Percentiles rank a stretch among this genome's conserved stretches.
phyloP scores from a whole-genome alignment of 2,113 vertebrate genomes.

The Microtus richardsoni region DNA sequence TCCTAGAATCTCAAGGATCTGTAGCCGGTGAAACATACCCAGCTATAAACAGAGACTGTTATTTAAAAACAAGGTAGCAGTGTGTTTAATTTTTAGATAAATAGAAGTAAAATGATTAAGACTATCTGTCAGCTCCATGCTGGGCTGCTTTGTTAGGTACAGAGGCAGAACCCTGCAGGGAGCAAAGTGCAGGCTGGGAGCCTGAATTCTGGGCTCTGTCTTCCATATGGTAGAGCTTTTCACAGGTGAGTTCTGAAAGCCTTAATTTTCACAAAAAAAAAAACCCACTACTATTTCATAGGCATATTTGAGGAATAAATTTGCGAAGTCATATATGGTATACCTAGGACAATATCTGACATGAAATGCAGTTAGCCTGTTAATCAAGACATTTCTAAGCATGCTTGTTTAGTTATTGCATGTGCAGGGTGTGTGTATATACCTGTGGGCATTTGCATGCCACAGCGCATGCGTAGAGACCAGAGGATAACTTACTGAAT shows the following conservation, averaged over 20 bases:
- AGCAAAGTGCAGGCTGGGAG: too few species aligned
- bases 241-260: background rate
- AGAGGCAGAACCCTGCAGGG: background rate
- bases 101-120: background rate
- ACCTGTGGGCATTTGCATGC: too few species aligned
- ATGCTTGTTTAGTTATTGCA: background rate
- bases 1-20: constrained; percentile 58
- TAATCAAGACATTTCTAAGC: too few species aligned
- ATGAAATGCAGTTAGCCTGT: background rate
- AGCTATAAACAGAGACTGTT: constrained; percentile 68
- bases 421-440: background rate
- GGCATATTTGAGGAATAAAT: background rate
- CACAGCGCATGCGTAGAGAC: too few species aligned
- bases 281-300: background rate
- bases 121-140: background rate
- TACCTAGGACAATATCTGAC: too few species aligned
- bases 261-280: background rate
- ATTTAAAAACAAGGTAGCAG: constrained; percentile 47
- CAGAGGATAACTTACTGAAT: background rate
- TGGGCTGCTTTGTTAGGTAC: background rate
- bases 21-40: constrained; percentile 37
- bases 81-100: constrained; percentile 39
- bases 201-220: background rate
- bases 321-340: background rate
- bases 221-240: background rate